Base-by-base conservation (phyloP, 1,140 invertebrate species). In the Trichoplusia ni region DNA sequence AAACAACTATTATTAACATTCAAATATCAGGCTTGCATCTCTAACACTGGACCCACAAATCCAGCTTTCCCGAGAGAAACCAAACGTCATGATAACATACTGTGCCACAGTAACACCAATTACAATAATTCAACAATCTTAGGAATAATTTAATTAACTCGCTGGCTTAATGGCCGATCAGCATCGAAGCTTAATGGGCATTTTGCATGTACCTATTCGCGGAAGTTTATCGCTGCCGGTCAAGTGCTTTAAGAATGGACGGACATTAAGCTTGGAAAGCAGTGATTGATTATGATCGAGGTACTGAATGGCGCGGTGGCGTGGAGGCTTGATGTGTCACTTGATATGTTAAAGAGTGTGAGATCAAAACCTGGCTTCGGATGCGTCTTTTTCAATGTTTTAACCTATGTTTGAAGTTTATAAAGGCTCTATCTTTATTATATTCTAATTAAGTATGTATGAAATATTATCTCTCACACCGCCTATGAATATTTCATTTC, bases 171-270 rank as follows among this genome's bases (percentile, higher is more conserved):
- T 64, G 51, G 62, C 62, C 62, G 31, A 21, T n/a, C 42, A 19
- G 23, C 29, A 18, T 35, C 13, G 18, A 16, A 31, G 3, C n/a
- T 31, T 56, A 58, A 56, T 58, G 51, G 11, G n/a, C 51, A 29
- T 9, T 58, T 64, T 29, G 62, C 62, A 56, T 56, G 51, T 37
- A 6, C 8, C 27, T 25, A 21, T 64, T 64, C 62, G 51, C 42
- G 31, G 51, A 64, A 64, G 40, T 54, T 44, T 63, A 44, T 58
- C 54, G 11, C n/a, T 18, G 29, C 42, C 21, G 31, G 44, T 47
- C n/a, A 46, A 16, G 47, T 53, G 60, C n/a, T n/a, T n/a, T n/a
- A n/a, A n/a, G n/a, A n/a, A n/a, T n/a, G n/a, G n/a, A n/a, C n/a
- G n/a, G n/a, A n/a, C n/a, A n/a, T n/a, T n/a, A n/a, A n/a, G n/a